Base-by-base conservation (phyloP, 2,113 vertebrate genomes). In the Guaruba guarouba region DNA sequence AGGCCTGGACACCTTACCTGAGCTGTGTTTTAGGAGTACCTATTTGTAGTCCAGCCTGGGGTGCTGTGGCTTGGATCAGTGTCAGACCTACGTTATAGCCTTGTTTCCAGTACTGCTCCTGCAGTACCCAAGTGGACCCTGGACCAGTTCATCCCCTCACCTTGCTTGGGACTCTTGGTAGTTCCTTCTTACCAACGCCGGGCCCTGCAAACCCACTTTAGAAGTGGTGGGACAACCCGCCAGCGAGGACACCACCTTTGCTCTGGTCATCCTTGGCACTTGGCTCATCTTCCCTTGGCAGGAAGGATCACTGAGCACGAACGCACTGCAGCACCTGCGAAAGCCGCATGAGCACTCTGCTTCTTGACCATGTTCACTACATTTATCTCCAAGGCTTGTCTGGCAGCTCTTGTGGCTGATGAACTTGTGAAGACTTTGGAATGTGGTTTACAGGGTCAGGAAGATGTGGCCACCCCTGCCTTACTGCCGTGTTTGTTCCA, bases 321-420 rank as follows among this genome's bases (percentile, higher is more conserved):
- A 13, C 0, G 0, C 19, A 12, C 13, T 4, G 1, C 54, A 51
- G 35, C 55, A 29, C 37, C 63, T 31, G 49, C 17, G 33, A 84
- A 8, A 4, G 7, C 57, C 33, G 16, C 8, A 9, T 13, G 63
- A 78, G 5, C 61, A 44, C 8, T 5, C 22, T 63, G 17, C 27
- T 71, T 48, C 62, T 17, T 20, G 37, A 49, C 24, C 11, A 1
- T 3, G 9, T 22, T 82, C 29, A 41, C n/a, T 41, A 3, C 48
- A 14, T 35, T 10, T 2, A 24, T 76, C 28, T 44, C 46, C 62
- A 35, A 35, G 62, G 27, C 20, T 62, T 6, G 4, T 20, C 44
- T 68, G 68, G 7, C 46, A 62, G n/a, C 41, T 43, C 23, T 29
- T 39, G 27, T 23, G 18, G 29, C 41, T 35, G 17, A 31, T 39